Evolutionary conservation across 1,140 invertebrate genomes (phyloP), one percentile per base, ranked within the genome.

Genomic region (Mercenaria mercenaria): DNA sequence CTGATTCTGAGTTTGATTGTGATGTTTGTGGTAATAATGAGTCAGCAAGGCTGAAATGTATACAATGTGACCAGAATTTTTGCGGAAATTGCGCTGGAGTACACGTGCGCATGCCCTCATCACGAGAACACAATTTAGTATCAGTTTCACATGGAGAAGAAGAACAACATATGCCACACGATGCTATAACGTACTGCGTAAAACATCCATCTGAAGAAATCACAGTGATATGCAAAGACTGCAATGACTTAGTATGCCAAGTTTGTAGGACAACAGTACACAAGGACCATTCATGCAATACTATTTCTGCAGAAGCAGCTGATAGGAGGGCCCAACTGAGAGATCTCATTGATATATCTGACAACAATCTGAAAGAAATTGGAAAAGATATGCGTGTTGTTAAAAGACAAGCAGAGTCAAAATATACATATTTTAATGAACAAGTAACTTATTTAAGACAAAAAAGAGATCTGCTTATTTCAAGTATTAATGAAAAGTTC

Each of bases 41-140:
- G 20, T 29, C 26, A 37, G 76, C 76, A 0, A 79, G 4, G 3
- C 26, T 32, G 34, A 56, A 56, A 50, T 79, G 76, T 56, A 6
- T 29, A 23, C 41, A 79, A 79, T 79, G 76, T 50, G n/a, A 34
- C 4, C 76, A 79, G 32, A 50, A 79, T 79, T 79, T 79, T 23
- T 79, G 76, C 47, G 29, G 56, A 56, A 6, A 23, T 32, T 79
- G 76, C 37, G 1, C 20, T 26, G n/a, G 26, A 34, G 32, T 79
- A 56, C 76, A 79, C 56, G 4, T 26, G 8, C 76, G 76, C 1
- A 79, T 50, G 29, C 1, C 76, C 3, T 50, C 76, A 18, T 52
- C 76, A 0, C 18, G 15, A 32, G 26, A 79, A 8, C 76, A 79
- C 32, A 37, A 18, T 56, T n/a, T 79, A 13, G 29, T 72, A 39